These are phyloP conservation scores for Mareca strepera DNA, from an alignment of 2,797 vertebrate genomes.

Conservation along the genomic window DNA sequence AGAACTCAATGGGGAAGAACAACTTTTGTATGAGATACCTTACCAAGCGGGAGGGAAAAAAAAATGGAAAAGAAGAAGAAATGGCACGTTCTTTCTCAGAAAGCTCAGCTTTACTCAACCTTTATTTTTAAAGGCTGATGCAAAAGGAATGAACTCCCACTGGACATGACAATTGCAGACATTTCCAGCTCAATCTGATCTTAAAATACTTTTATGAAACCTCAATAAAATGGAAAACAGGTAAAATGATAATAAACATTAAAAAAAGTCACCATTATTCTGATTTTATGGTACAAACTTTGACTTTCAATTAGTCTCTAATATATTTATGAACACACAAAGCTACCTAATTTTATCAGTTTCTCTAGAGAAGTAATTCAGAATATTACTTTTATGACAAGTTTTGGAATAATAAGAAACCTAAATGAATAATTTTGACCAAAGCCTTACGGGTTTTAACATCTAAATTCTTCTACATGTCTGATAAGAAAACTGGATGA, in stretches of 20 bases:
- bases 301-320: neutral
- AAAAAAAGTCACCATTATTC: neutral
- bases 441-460: constrained; percentile 3
- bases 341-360: neutral
- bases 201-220: neutral
- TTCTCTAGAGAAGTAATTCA: neutral
- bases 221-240: neutral
- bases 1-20: neutral
- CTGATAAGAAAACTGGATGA: neutral
- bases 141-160: neutral
- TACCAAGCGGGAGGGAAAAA: neutral
- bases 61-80: neutral
- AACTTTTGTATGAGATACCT: neutral
- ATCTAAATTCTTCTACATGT: neutral
- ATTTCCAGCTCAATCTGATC: neutral
- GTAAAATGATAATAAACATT: neutral
- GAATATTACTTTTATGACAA: neutral
- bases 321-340: neutral
- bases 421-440: neutral
- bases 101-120: neutral
- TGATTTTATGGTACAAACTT: neutral
- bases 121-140: neutral
- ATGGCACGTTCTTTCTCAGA: neutral
- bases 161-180: neutral
- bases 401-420: neutral